A percentile compares a stretch with the other conserved stretches of the same genome.
Evolutionary conservation across 2,888 invertebrate genomes (phyloP).

Genomic region (Cephonodes hylas): DNA sequence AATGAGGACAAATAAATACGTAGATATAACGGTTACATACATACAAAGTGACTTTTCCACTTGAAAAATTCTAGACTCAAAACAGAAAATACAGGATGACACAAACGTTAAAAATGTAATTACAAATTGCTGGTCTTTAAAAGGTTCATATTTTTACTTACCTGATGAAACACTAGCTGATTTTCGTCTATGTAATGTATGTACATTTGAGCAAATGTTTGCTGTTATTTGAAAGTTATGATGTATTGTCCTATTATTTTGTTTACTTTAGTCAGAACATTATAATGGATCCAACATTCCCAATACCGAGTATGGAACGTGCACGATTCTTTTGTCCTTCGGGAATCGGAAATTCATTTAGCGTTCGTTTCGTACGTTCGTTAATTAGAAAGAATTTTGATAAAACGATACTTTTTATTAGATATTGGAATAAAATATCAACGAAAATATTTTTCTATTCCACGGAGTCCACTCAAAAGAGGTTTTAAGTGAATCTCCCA

Average conservation of each 20-base stretch:
- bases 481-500: too few relatives aligned
- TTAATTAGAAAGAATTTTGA: background rate
- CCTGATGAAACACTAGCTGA: background rate
- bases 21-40: too few relatives aligned
- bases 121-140: too few relatives aligned
- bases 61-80: too few relatives aligned
- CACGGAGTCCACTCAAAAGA: too few relatives aligned
- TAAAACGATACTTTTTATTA: background rate
- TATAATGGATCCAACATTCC: background rate
- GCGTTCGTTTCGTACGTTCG: background rate
- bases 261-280: conserved; percentile 25
- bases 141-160: background rate
- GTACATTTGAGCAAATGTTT: conserved; percentile 22
- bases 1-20: too few relatives aligned
- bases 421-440: too few relatives aligned
- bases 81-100: too few relatives aligned
- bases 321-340: background rate
- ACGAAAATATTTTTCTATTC: too few relatives aligned
- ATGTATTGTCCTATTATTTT: conserved; percentile 33
- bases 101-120: too few relatives aligned
- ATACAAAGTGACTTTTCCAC: too few relatives aligned
- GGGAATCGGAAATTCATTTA: background rate
- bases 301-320: background rate
- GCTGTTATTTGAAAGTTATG: conserved; percentile 30
- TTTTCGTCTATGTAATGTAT: conserved; percentile 19